Conservation (phyloP, 2,888 invertebrate genomes). For the Deroplatys truncata region DNA sequence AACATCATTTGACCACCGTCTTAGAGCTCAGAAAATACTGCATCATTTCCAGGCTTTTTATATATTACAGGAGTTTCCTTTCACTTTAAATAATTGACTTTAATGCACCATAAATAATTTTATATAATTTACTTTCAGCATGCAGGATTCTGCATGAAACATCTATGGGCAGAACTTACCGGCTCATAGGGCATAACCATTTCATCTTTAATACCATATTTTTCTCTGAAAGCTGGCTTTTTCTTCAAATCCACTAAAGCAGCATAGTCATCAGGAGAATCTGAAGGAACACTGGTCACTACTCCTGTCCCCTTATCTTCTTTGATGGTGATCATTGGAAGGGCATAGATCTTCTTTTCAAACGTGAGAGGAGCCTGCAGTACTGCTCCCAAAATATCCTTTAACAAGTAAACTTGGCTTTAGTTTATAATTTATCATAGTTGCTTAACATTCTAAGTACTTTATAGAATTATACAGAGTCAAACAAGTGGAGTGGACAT, state of each 20-base stretch:
- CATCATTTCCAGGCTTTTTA: too few species aligned
- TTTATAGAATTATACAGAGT: too few species aligned
- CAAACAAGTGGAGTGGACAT: too few species aligned
- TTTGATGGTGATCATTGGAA: constrained; percentile 97
- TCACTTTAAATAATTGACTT: too few species aligned
- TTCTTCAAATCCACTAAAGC: constrained; percentile 93
- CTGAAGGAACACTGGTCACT: constrained; percentile 97
- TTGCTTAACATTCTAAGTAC: too few species aligned
- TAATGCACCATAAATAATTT: too few species aligned
- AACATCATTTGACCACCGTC: too few species aligned
- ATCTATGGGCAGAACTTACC: constrained; percentile 42
- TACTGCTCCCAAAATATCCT: constrained; percentile 78
- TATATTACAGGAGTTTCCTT: too few species aligned
- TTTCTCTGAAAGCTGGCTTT: constrained; percentile 87
- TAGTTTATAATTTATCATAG: not conserved
- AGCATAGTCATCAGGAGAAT: constrained; percentile 98
- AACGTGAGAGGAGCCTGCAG: constrained; percentile 80
- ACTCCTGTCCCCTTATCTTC: constrained; percentile 98
- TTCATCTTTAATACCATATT: constrained; percentile 81
- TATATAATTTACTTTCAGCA: too few species aligned
- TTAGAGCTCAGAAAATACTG: too few species aligned
- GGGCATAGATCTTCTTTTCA: constrained; percentile 80
- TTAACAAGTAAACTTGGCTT: constrained; percentile 22
- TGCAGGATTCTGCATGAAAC: too few species aligned
- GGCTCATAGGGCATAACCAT: constrained; percentile 70